Percentiles rank a stretch among this genome's conserved stretches.
Evolutionary conservation across 2,888 invertebrate species (phyloP).

Genomic region (Embidobia sp.): DNA sequence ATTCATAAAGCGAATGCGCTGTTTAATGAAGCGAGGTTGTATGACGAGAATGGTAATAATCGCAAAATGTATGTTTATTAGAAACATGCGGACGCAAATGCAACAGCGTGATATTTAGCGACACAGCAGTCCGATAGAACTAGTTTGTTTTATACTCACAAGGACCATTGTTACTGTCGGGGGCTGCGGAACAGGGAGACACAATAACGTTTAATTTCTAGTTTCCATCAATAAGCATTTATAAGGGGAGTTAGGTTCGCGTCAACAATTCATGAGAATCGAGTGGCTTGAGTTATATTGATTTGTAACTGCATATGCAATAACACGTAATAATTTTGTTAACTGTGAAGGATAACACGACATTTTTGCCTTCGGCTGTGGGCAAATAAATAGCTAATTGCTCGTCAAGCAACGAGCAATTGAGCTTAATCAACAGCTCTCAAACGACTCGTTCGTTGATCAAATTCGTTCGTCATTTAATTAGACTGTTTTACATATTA

Average conservation of each 20-base stretch:
- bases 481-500: too few relatives aligned
- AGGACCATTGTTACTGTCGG: slow-evolving; percentile 92
- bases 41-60: slow-evolving; percentile 33
- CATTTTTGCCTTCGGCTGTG: too few relatives aligned
- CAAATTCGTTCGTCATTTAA: too few relatives aligned
- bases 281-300: slow-evolving; percentile 24
- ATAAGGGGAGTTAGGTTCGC: slow-evolving; percentile 24
- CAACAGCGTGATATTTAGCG: slow-evolving; percentile 73
- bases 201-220: slow-evolving; percentile 78
- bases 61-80: slow-evolving; percentile 58
- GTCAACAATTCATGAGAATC: slow-evolving; percentile 2
- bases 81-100: slow-evolving; percentile 68
- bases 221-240: slow-evolving; percentile 57
- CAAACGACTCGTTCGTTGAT: slow-evolving; percentile 9
- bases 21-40: slow-evolving; percentile 29
- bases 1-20: slow-evolving; percentile 26
- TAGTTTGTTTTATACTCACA: slow-evolving; percentile 88
- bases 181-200: slow-evolving; percentile 88
- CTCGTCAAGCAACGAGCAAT: too few relatives aligned
- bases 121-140: slow-evolving; percentile 80
- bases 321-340: too few relatives aligned
- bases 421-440: too few relatives aligned
- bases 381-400: too few relatives aligned
- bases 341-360: too few relatives aligned
- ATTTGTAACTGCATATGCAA: slow-evolving; percentile 6